Percentiles rank a stretch among this genome's conserved stretches.
These are phyloP conservation scores for Amphipyra berbera DNA, from an alignment of 2,888 invertebrate genomes.

Conservation along the genomic window DNA sequence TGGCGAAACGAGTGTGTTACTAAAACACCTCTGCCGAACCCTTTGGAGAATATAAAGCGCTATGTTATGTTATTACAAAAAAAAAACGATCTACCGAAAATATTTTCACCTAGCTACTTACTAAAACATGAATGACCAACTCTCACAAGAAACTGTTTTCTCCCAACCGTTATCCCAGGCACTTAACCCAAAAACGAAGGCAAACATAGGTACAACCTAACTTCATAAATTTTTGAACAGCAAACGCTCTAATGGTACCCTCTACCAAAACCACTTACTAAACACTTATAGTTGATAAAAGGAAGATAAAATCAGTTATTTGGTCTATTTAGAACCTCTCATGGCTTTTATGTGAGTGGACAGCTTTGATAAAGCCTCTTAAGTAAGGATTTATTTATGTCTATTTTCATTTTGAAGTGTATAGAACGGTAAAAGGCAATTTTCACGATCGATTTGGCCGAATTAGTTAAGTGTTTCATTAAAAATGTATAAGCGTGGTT, in stretches of 20 bases:
- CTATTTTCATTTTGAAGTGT: constrained; percentile 22
- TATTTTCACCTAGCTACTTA: background rate
- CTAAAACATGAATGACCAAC: constrained; percentile 20
- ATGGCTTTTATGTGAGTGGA: constrained; percentile 18
- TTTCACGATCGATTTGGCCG: background rate
- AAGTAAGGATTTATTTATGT: constrained; percentile 31
- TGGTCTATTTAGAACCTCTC: constrained; percentile 32
- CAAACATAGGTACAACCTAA: constrained; percentile 26
- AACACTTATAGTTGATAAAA: constrained; percentile 53
- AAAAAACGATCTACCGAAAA: no score
- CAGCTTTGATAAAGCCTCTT: constrained; percentile 6
- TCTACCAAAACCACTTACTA: constrained; percentile 37
- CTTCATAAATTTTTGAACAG: constrained; percentile 46
- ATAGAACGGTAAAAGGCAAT: constrained; percentile 2
- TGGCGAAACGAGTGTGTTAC: no score
- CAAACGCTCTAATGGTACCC: constrained; percentile 35
- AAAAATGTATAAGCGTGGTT: background rate
- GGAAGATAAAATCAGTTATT: constrained; percentile 47
- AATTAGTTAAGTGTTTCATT: background rate
- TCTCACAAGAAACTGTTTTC: constrained; percentile 26
- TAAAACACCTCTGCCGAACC: no score
- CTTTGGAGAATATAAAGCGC: no score
- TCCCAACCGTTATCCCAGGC: constrained; percentile 20
- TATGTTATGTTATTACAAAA: no score
- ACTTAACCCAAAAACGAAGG: constrained; percentile 42